Percentiles rank a stretch among this genome's conserved stretches.
These are phyloP conservation scores for Anarsia innoxiella DNA, from an alignment of 2,888 invertebrate genomes.

Conservation along the genomic window DNA sequence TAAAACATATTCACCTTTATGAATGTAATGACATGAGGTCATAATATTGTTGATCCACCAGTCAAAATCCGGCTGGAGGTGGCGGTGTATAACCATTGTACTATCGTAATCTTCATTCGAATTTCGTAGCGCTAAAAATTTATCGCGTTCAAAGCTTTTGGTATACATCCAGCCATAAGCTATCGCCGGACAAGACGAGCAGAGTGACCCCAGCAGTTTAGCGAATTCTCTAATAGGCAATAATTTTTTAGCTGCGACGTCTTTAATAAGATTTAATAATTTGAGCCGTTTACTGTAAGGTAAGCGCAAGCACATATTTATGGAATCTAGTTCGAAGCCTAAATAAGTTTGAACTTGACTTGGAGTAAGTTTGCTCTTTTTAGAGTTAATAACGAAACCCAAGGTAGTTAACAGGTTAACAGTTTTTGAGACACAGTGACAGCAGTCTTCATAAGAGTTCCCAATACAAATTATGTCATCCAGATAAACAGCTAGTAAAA, in stretches of 20 bases:
- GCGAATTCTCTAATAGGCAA: slow-evolving; percentile 9
- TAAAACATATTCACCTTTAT: slow-evolving; percentile 2
- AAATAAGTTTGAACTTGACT: slow-evolving; percentile 7
- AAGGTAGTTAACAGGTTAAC: slow-evolving; percentile 5
- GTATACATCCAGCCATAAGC: slow-evolving; percentile 15
- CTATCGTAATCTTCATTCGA: slow-evolving; percentile 4
- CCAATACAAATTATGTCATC: slow-evolving; percentile 15
- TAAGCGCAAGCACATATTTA: slow-evolving; percentile 10
- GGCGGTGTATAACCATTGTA: neutral
- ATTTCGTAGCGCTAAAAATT: slow-evolving; percentile 4
- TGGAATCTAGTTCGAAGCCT: slow-evolving; percentile 11
- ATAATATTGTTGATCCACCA: slow-evolving; percentile 8
- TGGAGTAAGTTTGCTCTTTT: slow-evolving; percentile 10
- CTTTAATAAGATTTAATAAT: neutral
- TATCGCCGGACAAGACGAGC: slow-evolving; percentile 14
- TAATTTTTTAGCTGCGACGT: neutral
- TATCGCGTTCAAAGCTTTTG: slow-evolving; percentile 11
- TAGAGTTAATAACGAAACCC: slow-evolving; percentile 13
- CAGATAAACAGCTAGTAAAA: slow-evolving; percentile 8
- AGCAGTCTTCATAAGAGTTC: slow-evolving; percentile 3
- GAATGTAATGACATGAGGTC: neutral
- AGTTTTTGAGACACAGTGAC: neutral
- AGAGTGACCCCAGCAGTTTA: slow-evolving; percentile 10
- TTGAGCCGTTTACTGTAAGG: slow-evolving; percentile 5
- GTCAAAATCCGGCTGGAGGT: neutral